Percentiles rank a stretch among this genome's conserved stretches.
Evolutionary conservation across 2,113 vertebrate genomes (phyloP).

Genomic region (Eonycteris spelaea): DNA sequence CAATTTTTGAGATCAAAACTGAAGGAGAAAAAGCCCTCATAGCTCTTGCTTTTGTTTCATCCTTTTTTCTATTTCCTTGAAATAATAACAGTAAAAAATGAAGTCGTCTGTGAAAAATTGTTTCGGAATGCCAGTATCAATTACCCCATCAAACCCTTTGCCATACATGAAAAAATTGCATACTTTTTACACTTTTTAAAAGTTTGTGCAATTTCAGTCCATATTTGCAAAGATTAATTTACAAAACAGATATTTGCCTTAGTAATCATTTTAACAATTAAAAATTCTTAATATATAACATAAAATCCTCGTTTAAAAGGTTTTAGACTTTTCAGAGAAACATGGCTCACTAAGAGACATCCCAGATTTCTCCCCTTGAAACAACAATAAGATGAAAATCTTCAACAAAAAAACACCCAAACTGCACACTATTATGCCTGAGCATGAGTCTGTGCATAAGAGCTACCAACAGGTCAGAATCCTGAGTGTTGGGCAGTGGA

Average conservation of each 20-base stretch:
- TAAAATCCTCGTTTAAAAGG: background rate
- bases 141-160: background rate
- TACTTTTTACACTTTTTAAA: background rate
- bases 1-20: background rate
- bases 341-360: too few species aligned
- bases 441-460: too few species aligned
- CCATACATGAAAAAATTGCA: background rate
- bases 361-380: too few species aligned
- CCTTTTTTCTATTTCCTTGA: background rate
- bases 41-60: background rate
- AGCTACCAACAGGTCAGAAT: too few species aligned
- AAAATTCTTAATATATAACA: background rate
- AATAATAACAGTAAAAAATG: background rate
- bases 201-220: background rate
- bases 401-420: too few species aligned
- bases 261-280: background rate
- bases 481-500: too few species aligned
- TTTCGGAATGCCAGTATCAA: background rate
- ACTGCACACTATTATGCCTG: too few species aligned
- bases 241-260: background rate
- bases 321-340: too few species aligned
- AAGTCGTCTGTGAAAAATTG: background rate
- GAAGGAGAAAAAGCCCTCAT: background rate
- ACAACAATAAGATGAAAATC: too few species aligned
- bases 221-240: background rate